These are phyloP conservation scores for Galemys pyrenaicus DNA, from an alignment of 2,113 vertebrate species.

Conservation along the genomic window DNA sequence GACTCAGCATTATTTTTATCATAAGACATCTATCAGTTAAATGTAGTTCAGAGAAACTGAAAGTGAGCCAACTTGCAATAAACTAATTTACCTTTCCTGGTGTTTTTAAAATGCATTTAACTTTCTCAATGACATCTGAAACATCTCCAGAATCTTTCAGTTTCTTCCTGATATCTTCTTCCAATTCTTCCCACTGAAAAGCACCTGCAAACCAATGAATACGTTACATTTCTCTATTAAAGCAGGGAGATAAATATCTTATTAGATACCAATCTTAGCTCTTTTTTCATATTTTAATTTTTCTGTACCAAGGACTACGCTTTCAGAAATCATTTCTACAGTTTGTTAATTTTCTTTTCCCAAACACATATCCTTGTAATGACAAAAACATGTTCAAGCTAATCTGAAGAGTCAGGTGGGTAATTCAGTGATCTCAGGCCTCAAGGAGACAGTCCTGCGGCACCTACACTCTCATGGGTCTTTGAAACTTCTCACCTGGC, in stretches of 20 bases:
- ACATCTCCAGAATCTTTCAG: constrained; percentile 91
- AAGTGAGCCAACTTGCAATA: constrained; percentile 15
- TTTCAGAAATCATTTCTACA: no score
- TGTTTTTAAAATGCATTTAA: constrained; percentile 91
- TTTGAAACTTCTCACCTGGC: neutral
- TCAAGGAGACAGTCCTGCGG: neutral
- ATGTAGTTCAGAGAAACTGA: constrained; percentile 22
- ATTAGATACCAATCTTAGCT: neutral
- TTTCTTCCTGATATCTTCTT: constrained; percentile 94
- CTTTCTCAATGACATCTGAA: constrained; percentile 91
- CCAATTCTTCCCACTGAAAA: constrained; percentile 94
- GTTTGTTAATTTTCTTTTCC: neutral
- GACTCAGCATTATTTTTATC: neutral
- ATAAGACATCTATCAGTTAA: neutral
- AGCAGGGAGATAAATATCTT: neutral
- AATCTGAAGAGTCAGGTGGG: neutral
- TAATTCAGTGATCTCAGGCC: neutral
- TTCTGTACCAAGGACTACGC: neutral
- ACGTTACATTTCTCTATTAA: neutral
- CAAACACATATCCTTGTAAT: neutral
- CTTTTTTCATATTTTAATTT: constrained; percentile 12
- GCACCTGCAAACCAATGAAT: constrained; percentile 86
- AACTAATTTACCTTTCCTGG: constrained; percentile 84
- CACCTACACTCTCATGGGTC: neutral
- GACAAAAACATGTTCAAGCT: neutral